These are phyloP conservation scores for Stomorhina lunata DNA, from an alignment of 2,888 invertebrate genomes.

Conservation along the genomic window DNA sequence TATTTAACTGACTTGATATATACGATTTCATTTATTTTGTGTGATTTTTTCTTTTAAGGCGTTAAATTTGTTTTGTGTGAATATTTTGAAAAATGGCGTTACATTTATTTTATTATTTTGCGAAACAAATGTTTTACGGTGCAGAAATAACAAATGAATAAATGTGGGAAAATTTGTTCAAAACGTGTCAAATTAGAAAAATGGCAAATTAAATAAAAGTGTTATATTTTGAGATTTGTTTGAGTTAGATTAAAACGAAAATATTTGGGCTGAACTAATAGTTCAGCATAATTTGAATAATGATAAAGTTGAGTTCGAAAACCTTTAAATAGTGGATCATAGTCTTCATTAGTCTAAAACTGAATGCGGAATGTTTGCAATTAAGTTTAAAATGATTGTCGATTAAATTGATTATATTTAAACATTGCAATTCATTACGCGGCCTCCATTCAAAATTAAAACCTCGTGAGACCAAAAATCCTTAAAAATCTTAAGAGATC, in stretches of 20 bases:
- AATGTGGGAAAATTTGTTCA: constrained; percentile 47
- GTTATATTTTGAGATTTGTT: neutral
- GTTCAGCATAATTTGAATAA: no score
- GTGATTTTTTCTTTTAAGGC: constrained; percentile 4
- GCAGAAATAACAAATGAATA: constrained; percentile 28
- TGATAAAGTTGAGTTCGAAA: no score
- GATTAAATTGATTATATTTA: no score
- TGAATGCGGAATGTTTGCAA: no score
- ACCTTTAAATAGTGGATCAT: no score
- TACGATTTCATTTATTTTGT: constrained; percentile 19
- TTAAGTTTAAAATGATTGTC: no score
- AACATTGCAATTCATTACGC: no score
- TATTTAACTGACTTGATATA: constrained; percentile 41
- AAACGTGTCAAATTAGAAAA: constrained; percentile 28
- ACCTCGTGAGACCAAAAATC: no score
- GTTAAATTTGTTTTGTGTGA: constrained; percentile 22
- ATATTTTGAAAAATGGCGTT: constrained; percentile 68
- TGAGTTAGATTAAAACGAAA: neutral
- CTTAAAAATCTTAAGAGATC: no score
- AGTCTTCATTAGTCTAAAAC: no score
- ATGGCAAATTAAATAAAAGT: neutral
- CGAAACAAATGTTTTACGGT: constrained; percentile 49
- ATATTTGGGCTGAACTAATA: no score
- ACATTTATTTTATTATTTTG: constrained; percentile 68
- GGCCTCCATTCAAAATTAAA: no score